Percentiles rank a stretch among this genome's conserved stretches.
phyloP scores from a whole-genome alignment of 2,113 vertebrate species.

The Podilymbus podiceps region DNA sequence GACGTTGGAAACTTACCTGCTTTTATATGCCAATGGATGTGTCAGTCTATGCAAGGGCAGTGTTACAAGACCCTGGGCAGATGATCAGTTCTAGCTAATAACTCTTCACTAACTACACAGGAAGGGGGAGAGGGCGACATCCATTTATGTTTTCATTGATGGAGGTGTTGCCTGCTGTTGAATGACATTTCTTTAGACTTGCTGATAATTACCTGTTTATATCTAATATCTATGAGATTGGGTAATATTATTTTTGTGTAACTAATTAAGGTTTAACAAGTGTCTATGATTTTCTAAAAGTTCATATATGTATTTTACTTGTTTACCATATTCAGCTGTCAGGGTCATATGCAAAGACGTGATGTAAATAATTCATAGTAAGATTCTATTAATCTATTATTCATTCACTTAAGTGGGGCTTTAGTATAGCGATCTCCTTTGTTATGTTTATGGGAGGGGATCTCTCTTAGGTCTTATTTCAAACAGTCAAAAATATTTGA shows the following conservation, averaged over 20 bases:
- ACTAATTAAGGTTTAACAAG: neutral
- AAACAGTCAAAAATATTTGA: conserved; percentile 47
- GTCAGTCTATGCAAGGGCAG: fast-evolving
- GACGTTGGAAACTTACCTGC: neutral
- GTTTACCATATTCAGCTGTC: neutral
- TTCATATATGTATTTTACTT: neutral
- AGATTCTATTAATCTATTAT: conserved; percentile 49
- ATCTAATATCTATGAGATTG: neutral
- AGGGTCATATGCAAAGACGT: neutral
- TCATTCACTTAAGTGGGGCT: conserved; percentile 44
- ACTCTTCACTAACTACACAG: neutral
- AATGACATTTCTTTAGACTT: neutral
- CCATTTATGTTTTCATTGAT: neutral
- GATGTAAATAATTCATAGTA: conserved; percentile 17
- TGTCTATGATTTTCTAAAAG: neutral
- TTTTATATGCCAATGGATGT: neutral
- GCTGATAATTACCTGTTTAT: neutral
- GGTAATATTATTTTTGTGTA: neutral
- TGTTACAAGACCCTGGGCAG: neutral
- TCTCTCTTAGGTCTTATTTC: neutral
- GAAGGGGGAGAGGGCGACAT: neutral
- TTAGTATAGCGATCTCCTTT: neutral
- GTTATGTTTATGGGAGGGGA: conserved; percentile 39
- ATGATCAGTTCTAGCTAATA: neutral
- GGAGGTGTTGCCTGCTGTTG: neutral